Conservation (phyloP, 1,140 invertebrate species). For the Bombus fervidus region DNA sequence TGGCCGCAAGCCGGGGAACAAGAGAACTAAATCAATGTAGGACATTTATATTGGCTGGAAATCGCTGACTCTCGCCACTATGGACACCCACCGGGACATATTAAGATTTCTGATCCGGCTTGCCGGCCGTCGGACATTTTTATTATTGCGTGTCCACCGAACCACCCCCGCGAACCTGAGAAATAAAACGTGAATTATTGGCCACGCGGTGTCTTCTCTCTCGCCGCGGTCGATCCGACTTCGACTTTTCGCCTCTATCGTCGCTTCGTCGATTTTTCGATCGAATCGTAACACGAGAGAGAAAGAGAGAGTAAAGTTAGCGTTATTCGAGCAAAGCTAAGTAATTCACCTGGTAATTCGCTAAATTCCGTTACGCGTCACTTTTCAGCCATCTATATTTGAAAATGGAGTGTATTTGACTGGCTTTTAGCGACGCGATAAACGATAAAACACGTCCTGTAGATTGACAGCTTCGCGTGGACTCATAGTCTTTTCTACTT, state of each 20-base stretch:
- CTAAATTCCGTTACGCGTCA: too few species aligned
- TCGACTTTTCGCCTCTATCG: background rate
- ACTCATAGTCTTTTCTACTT: too few species aligned
- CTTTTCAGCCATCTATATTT: too few species aligned
- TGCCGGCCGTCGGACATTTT: conserved; percentile 74
- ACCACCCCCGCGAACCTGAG: conserved; percentile 11
- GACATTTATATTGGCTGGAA: conserved; percentile 82
- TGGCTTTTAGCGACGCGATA: too few species aligned
- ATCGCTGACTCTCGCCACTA: conserved; percentile 75
- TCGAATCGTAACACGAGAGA: background rate
- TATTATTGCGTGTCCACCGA: conserved; percentile 74
- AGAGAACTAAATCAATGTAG: conserved; percentile 78
- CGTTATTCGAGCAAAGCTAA: too few species aligned
- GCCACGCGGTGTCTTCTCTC: conserved; percentile 65
- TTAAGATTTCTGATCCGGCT: conserved; percentile 80
- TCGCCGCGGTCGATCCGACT: background rate
- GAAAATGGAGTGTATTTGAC: too few species aligned
- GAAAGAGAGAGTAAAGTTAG: too few species aligned
- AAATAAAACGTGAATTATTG: conserved; percentile 78
- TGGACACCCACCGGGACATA: conserved; percentile 76
- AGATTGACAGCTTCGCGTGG: too few species aligned
- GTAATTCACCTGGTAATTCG: too few species aligned
- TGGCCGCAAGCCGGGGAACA: conserved; percentile 23
- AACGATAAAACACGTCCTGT: too few species aligned
- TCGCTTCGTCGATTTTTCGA: background rate